Conservation (phyloP, 2,888 invertebrate species). For the Machimus rusticus region DNA sequence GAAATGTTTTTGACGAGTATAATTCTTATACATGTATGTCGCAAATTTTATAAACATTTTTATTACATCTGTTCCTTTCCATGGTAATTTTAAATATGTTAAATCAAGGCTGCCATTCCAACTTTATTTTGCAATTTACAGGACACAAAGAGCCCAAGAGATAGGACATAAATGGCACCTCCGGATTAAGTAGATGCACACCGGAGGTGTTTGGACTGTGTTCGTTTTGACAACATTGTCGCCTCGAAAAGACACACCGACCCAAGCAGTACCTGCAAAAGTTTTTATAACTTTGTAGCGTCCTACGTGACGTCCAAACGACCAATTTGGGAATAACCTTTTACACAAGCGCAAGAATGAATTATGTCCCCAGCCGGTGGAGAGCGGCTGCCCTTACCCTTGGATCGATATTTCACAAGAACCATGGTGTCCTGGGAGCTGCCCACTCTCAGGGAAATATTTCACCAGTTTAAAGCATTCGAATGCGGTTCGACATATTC, state of each 20-base stretch:
- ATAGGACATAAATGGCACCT: neutral
- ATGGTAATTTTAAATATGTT: neutral
- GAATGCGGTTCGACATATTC: neutral
- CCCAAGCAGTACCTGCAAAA: slow-evolving; percentile 3
- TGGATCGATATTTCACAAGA: slow-evolving; percentile 44
- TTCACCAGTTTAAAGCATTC: neutral
- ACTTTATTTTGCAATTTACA: neutral
- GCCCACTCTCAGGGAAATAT: slow-evolving; percentile 1
- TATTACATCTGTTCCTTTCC: neutral
- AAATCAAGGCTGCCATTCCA: neutral
- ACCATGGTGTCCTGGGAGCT: slow-evolving; percentile 13
- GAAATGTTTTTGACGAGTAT: too few species aligned
- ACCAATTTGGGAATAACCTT: slow-evolving; percentile 49
- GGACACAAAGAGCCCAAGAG: neutral
- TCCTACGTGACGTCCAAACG: slow-evolving; percentile 48
- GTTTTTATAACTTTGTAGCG: slow-evolving; percentile 46
- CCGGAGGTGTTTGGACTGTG: neutral
- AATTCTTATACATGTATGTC: too few species aligned
- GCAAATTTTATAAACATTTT: neutral
- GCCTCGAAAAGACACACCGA: neutral
- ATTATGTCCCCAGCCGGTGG: slow-evolving; percentile 37
- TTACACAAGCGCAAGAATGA: slow-evolving; percentile 43
- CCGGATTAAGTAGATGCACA: neutral
- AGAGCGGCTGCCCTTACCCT: neutral
- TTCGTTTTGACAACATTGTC: neutral